phyloP scores from a whole-genome alignment of 2,888 invertebrate species.

The Synergus itoensis region DNA sequence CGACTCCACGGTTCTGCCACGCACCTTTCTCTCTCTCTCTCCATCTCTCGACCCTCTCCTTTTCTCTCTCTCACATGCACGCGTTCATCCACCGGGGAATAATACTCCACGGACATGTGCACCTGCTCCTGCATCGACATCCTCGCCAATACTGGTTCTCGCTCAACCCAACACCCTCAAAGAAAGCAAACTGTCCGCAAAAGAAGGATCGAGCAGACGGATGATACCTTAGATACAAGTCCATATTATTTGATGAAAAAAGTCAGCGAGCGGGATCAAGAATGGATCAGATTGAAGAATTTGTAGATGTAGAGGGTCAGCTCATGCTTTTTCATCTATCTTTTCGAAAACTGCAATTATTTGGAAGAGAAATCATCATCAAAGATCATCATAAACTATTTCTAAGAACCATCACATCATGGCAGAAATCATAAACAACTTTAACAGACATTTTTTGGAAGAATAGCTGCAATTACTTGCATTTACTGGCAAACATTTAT shows the following conservation, averaged over 20 bases:
- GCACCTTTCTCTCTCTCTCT: constrained; percentile 50
- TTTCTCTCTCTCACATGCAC: constrained; percentile 35
- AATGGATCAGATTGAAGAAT: background rate
- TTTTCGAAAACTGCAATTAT: background rate
- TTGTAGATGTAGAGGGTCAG: background rate
- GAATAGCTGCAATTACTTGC: no score
- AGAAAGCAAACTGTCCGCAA: constrained; percentile 32
- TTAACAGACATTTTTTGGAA: no score
- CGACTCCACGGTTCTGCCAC: constrained; percentile 63
- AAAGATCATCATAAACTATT: no score
- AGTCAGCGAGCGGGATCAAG: background rate
- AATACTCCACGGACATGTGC: constrained; percentile 49
- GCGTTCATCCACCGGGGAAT: constrained; percentile 51
- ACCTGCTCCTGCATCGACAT: constrained; percentile 44
- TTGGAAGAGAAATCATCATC: background rate
- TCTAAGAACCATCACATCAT: no score
- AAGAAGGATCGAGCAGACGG: constrained; percentile 25
- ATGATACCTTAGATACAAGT: constrained; percentile 16
- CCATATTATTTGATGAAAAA: constrained; percentile 21
- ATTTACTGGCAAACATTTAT: no score
- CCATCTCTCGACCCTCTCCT: constrained; percentile 32
- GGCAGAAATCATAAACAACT: no score
- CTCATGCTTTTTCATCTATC: background rate
- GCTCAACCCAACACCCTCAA: constrained; percentile 35
- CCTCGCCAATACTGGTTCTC: constrained; percentile 38